Percentiles rank a stretch among this genome's conserved stretches.
Conservation (phyloP, 1,140 invertebrate genomes). For the Euglossa dilemma region DNA sequence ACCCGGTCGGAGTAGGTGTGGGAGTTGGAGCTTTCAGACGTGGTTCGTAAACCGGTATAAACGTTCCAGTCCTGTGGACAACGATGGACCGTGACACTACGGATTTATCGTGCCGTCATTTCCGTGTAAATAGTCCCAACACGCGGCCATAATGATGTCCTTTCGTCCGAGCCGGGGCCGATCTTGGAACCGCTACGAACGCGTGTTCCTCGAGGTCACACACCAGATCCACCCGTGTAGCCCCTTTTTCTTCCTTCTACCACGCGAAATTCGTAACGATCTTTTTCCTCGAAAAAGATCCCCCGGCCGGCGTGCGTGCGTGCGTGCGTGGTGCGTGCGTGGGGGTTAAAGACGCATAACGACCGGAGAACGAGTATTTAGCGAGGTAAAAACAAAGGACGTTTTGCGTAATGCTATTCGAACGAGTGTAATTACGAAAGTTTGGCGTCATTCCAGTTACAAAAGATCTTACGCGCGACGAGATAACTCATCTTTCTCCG, state of each 20-base stretch:
- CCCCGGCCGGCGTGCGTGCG: neutral
- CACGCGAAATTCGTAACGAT: neutral
- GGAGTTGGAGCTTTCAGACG: slow-evolving; percentile 16
- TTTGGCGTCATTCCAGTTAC: slow-evolving; percentile 44
- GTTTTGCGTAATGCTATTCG: slow-evolving; percentile 16
- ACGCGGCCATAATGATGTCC: slow-evolving; percentile 29
- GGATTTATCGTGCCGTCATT: slow-evolving; percentile 67
- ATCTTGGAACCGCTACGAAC: neutral
- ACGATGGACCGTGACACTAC: slow-evolving; percentile 65
- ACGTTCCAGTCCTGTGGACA: slow-evolving; percentile 55
- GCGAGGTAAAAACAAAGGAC: neutral
- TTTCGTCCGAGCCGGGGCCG: neutral
- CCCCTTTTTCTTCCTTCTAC: neutral
- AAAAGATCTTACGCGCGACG: slow-evolving; percentile 32
- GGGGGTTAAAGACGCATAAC: neutral
- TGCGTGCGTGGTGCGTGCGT: too few relatives aligned
- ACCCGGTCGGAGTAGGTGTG: slow-evolving; percentile 37
- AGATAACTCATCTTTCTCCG: slow-evolving; percentile 29
- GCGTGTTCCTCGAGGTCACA: neutral
- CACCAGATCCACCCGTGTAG: too few relatives aligned
- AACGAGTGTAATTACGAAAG: slow-evolving; percentile 48
- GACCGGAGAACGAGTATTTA: neutral
- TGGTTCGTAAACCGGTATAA: slow-evolving; percentile 60
- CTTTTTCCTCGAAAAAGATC: neutral
- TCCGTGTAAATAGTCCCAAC: slow-evolving; percentile 64